Conservation (phyloP, 92 coral and sea anemone species). For the Porites cylindrica region DNA sequence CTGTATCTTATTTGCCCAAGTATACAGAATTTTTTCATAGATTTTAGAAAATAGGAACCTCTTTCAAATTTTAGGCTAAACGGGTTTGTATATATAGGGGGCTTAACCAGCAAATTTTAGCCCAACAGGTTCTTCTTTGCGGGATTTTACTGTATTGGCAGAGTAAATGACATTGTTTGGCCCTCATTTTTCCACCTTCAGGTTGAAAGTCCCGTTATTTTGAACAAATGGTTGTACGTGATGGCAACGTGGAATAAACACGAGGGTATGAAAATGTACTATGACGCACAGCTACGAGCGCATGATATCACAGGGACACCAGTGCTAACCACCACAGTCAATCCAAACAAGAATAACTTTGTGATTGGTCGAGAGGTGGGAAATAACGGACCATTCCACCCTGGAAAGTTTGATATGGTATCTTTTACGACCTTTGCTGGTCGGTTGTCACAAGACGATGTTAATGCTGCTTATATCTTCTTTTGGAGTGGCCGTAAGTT, state of each 20-base stretch:
- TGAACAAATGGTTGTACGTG: constrained; percentile 83
- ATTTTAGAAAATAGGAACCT: too few species aligned
- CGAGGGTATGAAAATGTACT: constrained; percentile 88
- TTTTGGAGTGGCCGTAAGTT: constrained; percentile 96
- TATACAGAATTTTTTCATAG: too few species aligned
- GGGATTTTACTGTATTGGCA: too few species aligned
- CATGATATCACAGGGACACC: constrained; percentile 86
- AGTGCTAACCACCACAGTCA: constrained; percentile 61
- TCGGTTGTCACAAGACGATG: constrained; percentile 81
- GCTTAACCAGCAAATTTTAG: too few species aligned
- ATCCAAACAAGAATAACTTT: constrained; percentile 77
- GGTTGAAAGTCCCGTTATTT: constrained; percentile 63
- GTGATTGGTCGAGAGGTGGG: constrained; percentile 87
- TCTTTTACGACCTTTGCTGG: constrained; percentile 91
- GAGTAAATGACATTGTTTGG: neutral
- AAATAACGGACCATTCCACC: constrained; percentile 71
- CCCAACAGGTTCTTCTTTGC: too few species aligned
- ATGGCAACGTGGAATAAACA: constrained; percentile 85
- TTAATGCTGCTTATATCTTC: constrained; percentile 88
- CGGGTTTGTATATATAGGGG: too few species aligned
- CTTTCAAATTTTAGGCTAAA: too few species aligned
- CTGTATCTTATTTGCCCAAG: too few species aligned
- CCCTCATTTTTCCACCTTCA: constrained; percentile 3
- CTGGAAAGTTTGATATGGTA: constrained; percentile 76
- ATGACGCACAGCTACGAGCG: constrained; percentile 72